Conservation (phyloP, 2,797 vertebrate genomes). For the Rhynchonycteris naso region DNA sequence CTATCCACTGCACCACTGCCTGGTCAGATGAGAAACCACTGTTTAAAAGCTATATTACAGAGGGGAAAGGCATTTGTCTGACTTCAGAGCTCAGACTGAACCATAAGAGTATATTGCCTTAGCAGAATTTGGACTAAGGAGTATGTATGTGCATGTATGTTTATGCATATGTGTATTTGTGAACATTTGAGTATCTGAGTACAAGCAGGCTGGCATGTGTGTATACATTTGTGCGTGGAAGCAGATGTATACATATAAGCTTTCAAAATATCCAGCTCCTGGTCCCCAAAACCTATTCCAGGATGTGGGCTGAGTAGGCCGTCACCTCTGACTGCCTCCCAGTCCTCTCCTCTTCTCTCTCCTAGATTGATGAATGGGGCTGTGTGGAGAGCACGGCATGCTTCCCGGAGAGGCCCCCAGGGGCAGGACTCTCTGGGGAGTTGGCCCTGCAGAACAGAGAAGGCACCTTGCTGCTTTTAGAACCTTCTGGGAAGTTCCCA, state of each 20-base stretch:
- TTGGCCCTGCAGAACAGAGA: background rate
- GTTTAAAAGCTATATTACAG: too few species aligned
- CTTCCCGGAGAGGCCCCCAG: background rate
- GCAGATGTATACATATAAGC: background rate
- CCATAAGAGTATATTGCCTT: background rate
- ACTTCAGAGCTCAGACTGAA: background rate
- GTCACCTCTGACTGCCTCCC: background rate
- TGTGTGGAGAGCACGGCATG: fast-evolving
- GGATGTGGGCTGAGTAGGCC: background rate
- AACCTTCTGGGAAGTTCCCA: background rate
- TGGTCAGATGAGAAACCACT: too few species aligned
- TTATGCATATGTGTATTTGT: background rate
- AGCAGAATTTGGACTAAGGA: background rate
- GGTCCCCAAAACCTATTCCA: background rate
- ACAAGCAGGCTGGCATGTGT: background rate
- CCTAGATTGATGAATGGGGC: background rate
- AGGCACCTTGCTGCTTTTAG: background rate
- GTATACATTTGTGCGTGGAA: background rate
- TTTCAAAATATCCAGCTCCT: background rate
- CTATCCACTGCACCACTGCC: too few species aligned
- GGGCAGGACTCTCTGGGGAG: background rate
- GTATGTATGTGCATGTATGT: background rate
- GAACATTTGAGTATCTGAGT: background rate
- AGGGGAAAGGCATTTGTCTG: background rate
- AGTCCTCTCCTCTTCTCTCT: fast-evolving